These are phyloP conservation scores for silkworm (Bombyx mori) DNA, from an alignment of 1,140 invertebrate genomes.

Conservation along the genomic window DNA sequence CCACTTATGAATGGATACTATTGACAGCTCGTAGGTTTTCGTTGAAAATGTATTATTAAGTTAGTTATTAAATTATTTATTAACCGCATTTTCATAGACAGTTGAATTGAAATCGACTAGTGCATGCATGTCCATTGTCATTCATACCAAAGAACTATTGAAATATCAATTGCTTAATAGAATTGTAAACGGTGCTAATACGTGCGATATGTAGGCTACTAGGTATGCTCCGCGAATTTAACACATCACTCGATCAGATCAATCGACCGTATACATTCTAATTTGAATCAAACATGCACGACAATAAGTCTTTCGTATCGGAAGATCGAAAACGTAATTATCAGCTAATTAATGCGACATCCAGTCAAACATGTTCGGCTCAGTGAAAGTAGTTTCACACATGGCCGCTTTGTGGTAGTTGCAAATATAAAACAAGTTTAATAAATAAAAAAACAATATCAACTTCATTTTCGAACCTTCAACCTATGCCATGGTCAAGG, in stretches of 20 bases:
- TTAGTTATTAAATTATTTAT: not conserved
- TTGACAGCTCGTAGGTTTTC: too few species aligned
- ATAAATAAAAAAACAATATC: too few species aligned
- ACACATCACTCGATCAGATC: constrained; percentile 1
- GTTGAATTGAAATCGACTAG: not conserved
- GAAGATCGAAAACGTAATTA: constrained; percentile 36
- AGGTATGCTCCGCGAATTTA: constrained; percentile 1
- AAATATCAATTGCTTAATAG: too few species aligned
- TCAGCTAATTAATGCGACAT: constrained; percentile 42
- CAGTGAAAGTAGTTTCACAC: constrained; percentile 59
- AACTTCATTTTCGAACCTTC: too few species aligned
- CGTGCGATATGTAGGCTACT: not conserved
- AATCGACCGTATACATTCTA: constrained; percentile 9
- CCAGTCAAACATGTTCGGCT: constrained; percentile 42
- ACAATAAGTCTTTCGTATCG: constrained; percentile 11
- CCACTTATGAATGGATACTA: too few species aligned
- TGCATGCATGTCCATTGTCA: too few species aligned
- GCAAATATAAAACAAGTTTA: too few species aligned
- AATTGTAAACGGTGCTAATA: too few species aligned
- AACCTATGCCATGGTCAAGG: too few species aligned
- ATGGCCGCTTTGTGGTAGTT: constrained; percentile 27
- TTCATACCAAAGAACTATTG: too few species aligned
- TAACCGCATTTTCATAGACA: not conserved
- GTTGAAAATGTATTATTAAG: not conserved
- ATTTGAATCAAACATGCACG: constrained; percentile 16